Evolutionary conservation across 2,113 vertebrate genomes (phyloP), one percentile per base, ranked within the genome.

Genomic region (Phrynosoma platyrhinos): DNA sequence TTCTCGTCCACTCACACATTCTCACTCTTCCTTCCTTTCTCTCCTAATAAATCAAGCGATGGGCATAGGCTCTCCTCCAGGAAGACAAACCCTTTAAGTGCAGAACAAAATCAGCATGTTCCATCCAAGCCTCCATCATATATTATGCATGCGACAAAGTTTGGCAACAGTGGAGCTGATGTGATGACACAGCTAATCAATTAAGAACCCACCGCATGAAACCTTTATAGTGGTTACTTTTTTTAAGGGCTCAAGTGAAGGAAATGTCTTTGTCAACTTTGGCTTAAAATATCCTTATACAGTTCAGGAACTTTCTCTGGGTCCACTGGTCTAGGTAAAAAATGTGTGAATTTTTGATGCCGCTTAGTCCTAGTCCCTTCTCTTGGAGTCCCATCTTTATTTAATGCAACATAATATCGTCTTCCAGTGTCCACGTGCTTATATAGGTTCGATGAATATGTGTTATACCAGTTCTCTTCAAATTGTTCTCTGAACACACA

Each of bases 391-490:
- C 98, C 99, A 32, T 99, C 99, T 97, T 99, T 99, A 96, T 99
- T 99, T 94, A 99, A 97, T 0, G 98, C 99, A 18, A 99, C 98
- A 82, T 98, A 99, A 93, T 98, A 99, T 94, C 98, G 98, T 69
- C 98, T 96, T 92, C 98, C 98, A 95, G 97, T 98, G 94, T 99
- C 98, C 93, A 97, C 98, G 1, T 99, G 98, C 88, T 98, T 98
- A 92, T 99, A 99, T n/a, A 99, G 97, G 95, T 99, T 99, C 77
- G 98, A 99, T 47, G 99, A 98, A 96, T 99, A 99, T 2, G 99
- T 99, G 93, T 99, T 99, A 97, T 99, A 99, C 99, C 99, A 99
- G 96, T 99, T 99, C 96, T 99, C 98, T 96, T 99, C 98, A 96
- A 99, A 99, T 93, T 99, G 98, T 95, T 99, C 99, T 96, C 97